Percentiles rank a stretch among this genome's conserved stretches.
These are phyloP conservation scores for Carlito syrichta DNA, from an alignment of 2,113 vertebrate genomes.

Conservation along the genomic window DNA sequence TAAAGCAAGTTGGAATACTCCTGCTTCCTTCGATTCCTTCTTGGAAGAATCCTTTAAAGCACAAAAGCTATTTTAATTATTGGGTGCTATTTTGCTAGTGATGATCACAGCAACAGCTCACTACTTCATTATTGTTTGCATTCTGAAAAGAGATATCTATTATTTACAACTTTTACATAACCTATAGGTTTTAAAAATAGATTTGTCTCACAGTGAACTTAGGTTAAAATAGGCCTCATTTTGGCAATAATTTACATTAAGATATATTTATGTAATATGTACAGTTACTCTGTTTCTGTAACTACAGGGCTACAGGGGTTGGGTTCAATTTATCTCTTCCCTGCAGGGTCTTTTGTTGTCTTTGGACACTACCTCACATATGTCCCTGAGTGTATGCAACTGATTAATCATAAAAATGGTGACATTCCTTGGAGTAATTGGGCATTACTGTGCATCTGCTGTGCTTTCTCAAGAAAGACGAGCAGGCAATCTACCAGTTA, in stretches of 20 bases:
- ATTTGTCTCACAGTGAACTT: background rate
- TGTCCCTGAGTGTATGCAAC: conserved; percentile 6
- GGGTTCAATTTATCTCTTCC: conserved; percentile 19
- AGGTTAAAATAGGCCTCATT: conserved; percentile 8
- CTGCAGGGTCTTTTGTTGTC: conserved; percentile 42
- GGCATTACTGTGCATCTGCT: conserved; percentile 35
- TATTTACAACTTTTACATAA: conserved; percentile 32
- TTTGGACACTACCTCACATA: conserved; percentile 44
- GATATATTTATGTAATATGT: background rate
- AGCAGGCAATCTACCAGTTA: background rate
- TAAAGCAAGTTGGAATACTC: background rate
- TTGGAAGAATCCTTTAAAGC: background rate
- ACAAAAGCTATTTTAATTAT: background rate
- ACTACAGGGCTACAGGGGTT: background rate
- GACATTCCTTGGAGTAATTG: conserved; percentile 44
- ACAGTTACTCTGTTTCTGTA: conserved; percentile 4
- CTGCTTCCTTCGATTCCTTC: background rate
- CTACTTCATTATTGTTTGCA: conserved; percentile 7
- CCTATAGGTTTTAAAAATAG: background rate
- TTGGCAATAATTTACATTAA: background rate
- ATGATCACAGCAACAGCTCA: background rate
- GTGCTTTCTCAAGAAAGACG: conserved; percentile 23
- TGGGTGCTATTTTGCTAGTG: background rate
- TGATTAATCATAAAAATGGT: conserved; percentile 62
- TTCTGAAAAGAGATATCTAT: conserved; percentile 8